Evolutionary conservation across 1,140 invertebrate genomes (phyloP).

Genomic region (Papilio helenus): DNA sequence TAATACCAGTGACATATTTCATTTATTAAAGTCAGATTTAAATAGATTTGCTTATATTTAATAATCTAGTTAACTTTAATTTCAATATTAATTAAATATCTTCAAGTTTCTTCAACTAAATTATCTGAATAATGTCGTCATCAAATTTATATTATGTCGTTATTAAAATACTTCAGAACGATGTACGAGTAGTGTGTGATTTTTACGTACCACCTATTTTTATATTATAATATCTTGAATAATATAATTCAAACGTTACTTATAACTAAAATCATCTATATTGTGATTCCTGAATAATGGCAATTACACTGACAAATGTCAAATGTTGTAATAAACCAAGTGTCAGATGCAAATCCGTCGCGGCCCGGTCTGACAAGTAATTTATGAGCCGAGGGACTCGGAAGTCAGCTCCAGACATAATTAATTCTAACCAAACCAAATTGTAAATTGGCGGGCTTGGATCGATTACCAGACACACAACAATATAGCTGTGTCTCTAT

Average conservation of each 20-base stretch:
- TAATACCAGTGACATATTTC: neutral
- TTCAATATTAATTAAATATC: no score
- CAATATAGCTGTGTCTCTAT: neutral
- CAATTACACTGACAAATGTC: neutral
- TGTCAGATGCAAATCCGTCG: slow-evolving; percentile 19
- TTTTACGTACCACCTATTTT: no score
- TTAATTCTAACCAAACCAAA: slow-evolving; percentile 11
- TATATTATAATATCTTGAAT: no score
- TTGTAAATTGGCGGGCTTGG: neutral
- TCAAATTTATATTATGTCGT: no score
- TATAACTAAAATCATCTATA: neutral
- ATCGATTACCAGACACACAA: neutral
- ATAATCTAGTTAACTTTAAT: no score
- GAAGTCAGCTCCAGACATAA: slow-evolving; percentile 1
- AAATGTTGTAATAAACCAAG: neutral
- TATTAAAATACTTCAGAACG: no score
- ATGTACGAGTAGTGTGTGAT: no score
- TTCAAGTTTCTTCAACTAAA: no score
- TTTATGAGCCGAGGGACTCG: neutral
- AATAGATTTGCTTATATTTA: no score
- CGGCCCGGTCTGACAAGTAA: neutral
- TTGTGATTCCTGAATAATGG: neutral
- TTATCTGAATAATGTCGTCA: no score
- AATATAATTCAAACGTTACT: no score
- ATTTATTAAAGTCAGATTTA: neutral